Conservation (phyloP, 2,113 vertebrate genomes). For the Mirza zaza region DNA sequence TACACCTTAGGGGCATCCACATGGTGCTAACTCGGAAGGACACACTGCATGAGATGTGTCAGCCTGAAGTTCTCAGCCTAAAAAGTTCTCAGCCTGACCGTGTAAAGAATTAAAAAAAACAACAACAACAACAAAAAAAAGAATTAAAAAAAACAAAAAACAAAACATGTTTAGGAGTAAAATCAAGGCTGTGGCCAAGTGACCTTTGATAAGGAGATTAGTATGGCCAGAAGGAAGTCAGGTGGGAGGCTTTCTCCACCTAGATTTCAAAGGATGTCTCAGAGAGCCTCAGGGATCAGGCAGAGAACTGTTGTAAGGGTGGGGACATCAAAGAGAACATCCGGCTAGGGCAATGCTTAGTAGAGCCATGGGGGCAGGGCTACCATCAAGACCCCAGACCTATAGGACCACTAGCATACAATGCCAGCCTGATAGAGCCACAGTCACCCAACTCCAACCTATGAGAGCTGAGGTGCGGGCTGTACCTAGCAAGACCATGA, state of each 20-base stretch:
- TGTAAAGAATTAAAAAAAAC: too few species aligned
- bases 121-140: too few species aligned
- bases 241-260: background rate
- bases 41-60: background rate
- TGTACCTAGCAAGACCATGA: too few species aligned
- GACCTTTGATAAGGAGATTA: too few species aligned
- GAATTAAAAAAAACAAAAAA: too few species aligned
- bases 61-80: too few species aligned
- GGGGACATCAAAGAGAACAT: background rate
- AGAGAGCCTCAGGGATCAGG: background rate
- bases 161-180: too few species aligned
- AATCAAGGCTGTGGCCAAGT: too few species aligned
- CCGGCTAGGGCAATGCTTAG: background rate
- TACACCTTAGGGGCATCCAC: background rate
- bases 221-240: too few species aligned
- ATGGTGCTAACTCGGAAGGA: background rate
- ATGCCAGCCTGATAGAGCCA: background rate
- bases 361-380: background rate
- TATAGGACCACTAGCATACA: background rate
- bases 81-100: too few species aligned
- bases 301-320: background rate
- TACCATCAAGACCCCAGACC: background rate
- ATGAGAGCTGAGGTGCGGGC: background rate
- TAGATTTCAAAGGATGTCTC: background rate
- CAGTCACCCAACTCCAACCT: background rate